These are phyloP conservation scores for Boulengerochromis microlepis DNA, from an alignment of 2,113 vertebrate species.

Conservation along the genomic window DNA sequence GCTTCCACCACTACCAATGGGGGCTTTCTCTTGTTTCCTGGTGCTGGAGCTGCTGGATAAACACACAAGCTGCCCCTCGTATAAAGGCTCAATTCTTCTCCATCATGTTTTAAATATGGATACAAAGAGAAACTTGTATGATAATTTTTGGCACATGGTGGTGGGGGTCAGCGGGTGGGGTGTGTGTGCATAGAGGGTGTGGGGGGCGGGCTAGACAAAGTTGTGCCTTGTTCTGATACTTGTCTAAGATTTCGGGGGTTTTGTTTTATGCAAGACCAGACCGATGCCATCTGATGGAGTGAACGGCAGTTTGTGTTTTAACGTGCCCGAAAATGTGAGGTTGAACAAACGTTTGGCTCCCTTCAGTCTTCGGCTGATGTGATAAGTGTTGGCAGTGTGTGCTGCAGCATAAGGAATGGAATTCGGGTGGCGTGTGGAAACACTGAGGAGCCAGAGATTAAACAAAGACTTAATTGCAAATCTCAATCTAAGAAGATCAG, in stretches of 20 bases:
- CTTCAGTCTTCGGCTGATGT: slow-evolving; percentile 1
- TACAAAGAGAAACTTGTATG: slow-evolving; percentile 79
- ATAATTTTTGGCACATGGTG: slow-evolving; percentile 77
- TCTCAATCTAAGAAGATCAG: slow-evolving; percentile 7
- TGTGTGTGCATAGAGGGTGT: slow-evolving; percentile 11
- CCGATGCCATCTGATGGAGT: slow-evolving; percentile 37
- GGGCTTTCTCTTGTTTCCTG: slow-evolving; percentile 73
- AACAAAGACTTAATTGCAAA: slow-evolving; percentile 19
- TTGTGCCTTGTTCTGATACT: slow-evolving; percentile 71
- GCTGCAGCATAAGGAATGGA: slow-evolving; percentile 16
- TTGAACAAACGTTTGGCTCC: slow-evolving; percentile 20
- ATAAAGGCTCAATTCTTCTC: slow-evolving; percentile 78
- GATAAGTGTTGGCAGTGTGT: slow-evolving; percentile 25
- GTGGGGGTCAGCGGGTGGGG: slow-evolving; percentile 47
- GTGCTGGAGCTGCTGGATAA: slow-evolving; percentile 71
- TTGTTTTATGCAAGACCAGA: slow-evolving; percentile 53
- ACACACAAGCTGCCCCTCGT: slow-evolving; percentile 65
- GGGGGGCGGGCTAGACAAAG: slow-evolving; percentile 56
- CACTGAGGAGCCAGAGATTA: slow-evolving; percentile 8
- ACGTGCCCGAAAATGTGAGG: slow-evolving; percentile 28
- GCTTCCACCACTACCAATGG: slow-evolving; percentile 62
- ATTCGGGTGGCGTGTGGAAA: slow-evolving; percentile 32
- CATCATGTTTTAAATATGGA: slow-evolving; percentile 74
- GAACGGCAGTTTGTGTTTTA: slow-evolving; percentile 25
- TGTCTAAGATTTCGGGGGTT: slow-evolving; percentile 55